Conservation (phyloP, 2,113 vertebrate genomes). For the Hoplias malabaricus region DNA sequence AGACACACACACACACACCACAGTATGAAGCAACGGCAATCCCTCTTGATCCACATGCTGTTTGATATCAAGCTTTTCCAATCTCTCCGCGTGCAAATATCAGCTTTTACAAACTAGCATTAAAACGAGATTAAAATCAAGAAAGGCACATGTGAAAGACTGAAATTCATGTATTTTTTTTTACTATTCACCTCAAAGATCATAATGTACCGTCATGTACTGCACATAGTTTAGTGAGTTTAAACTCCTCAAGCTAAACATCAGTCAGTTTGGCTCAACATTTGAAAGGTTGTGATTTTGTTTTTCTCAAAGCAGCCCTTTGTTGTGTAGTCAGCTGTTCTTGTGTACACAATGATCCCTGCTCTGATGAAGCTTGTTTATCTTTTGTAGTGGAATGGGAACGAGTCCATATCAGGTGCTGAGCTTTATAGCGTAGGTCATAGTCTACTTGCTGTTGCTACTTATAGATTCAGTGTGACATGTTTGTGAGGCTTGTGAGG, state of each 20-base stretch:
- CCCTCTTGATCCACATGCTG: background rate
- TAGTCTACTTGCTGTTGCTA: conserved; percentile 43
- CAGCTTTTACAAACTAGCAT: background rate
- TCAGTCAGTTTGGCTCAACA: background rate
- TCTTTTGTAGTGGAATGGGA: background rate
- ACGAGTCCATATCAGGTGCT: conserved; percentile 24
- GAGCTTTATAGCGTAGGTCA: conserved; percentile 8
- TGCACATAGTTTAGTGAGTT: background rate
- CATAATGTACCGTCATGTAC: background rate
- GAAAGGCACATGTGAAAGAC: background rate
- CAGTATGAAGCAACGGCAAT: conserved; percentile 28
- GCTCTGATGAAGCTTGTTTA: background rate
- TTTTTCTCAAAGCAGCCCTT: background rate
- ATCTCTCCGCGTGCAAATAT: background rate
- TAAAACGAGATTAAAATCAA: conserved; percentile 12
- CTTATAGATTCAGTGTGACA: conserved; percentile 50
- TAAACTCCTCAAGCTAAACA: background rate
- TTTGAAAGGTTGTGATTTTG: background rate
- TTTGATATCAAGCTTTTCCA: conserved; percentile 35
- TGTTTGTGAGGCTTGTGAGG: conserved; percentile 33
- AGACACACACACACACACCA: conserved; percentile 20
- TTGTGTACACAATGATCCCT: background rate
- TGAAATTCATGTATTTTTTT: conserved; percentile 2
- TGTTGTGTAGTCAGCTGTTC: background rate
- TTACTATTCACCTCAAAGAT: background rate